Evolutionary conservation across 2,113 vertebrate species (phyloP).

Genomic region (Chinchilla lanigera): DNA sequence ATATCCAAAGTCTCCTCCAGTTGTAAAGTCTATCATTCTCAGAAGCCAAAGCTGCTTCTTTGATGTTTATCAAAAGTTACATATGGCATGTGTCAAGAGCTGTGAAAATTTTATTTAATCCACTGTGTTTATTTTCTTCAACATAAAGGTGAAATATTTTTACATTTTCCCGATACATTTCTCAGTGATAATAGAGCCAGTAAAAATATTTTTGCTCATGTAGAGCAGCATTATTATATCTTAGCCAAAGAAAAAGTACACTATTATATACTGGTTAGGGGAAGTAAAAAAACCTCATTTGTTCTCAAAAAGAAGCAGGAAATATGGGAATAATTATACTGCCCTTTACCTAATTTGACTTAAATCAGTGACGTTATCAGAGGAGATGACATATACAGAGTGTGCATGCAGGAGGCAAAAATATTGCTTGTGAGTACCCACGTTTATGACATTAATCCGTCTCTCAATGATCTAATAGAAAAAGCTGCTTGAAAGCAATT

Average conservation of each 20-base stretch:
- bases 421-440: constrained; percentile 76
- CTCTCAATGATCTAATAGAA: constrained; percentile 80
- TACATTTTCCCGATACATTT: constrained; percentile 79
- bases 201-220: constrained; percentile 79
- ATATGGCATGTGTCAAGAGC: constrained; percentile 71
- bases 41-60: constrained; percentile 17
- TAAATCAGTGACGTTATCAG: constrained; percentile 76
- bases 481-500: constrained; percentile 82
- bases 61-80: constrained; percentile 53
- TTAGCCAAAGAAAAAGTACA: constrained; percentile 71
- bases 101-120: constrained; percentile 78
- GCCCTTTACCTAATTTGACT: constrained; percentile 78
- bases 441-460: constrained; percentile 80
- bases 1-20: background rate
- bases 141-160: constrained; percentile 82
- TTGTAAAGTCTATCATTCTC: background rate
- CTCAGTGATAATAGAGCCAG: constrained; percentile 77
- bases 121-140: constrained; percentile 76
- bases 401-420: constrained; percentile 73
- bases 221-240: constrained; percentile 73
- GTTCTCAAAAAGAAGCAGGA: constrained; percentile 66
- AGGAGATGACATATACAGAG: constrained; percentile 75
- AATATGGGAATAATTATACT: constrained; percentile 74
- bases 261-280: constrained; percentile 52
- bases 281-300: constrained; percentile 63